Evolutionary conservation across 2,113 vertebrate genomes (phyloP), one percentile per base, ranked within the genome.

Genomic region (Myrmophylax atrothorax): DNA sequence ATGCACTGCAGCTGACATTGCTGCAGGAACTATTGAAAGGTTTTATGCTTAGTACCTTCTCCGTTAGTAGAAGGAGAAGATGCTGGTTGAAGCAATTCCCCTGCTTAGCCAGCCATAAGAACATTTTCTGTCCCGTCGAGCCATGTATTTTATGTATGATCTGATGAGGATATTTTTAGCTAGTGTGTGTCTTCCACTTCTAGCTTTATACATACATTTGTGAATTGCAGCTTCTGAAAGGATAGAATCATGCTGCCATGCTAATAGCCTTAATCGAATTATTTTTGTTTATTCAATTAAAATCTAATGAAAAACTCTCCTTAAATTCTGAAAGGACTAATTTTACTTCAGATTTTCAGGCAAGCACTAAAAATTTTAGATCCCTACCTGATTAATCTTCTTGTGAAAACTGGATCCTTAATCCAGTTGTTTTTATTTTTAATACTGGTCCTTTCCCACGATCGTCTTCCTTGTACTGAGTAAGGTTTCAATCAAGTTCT

Each of bases 1-100:
- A 74, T 87, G 79, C 94, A 84, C 72, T 90, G 64, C 68, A 88
- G 47, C n/a, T 89, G 72, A 81, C 38, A 35, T 75, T 84, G 64
- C 92, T 93, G 67, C 26, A 80, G 69, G 73, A 83, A 4, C 26
- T 46, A 22, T 14, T 52, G 38, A 55, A 42, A 75, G 50, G 10
- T 44, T 89, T 90, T 90, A 60, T 74, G 15, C 33, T 78, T 70
- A 49, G 55, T 62, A 35, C 52, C 33, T 1, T 49, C 68, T 59
- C 33, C 90, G 19, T 78, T 73, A 49, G 31, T 64, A 29, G 52
- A 62, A 94, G 53, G 35, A 80, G 33, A 29, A 1, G 1, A 64
- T 4, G n/a, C 14, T n/a, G 84, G 42, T 76, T 0, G 5, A 58
- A 82, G 38, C 55, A 80, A 90, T 83, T 90, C 50, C 29, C 18